Base-by-base conservation (phyloP, 2,113 vertebrate genomes). In the Lethenteron reissneri region DNA sequence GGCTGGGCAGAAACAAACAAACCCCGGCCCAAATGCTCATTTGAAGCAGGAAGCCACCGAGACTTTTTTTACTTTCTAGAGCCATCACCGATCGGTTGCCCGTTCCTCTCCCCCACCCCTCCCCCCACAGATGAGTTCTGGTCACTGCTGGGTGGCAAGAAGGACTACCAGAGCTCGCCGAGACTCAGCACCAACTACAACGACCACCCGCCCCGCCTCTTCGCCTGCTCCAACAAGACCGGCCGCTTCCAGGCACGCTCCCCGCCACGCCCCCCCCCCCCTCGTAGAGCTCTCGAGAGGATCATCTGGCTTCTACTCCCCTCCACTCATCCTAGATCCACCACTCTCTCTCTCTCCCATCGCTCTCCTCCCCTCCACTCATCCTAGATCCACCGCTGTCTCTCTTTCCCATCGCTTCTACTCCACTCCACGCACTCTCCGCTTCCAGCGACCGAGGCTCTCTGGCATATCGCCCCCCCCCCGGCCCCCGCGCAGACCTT, bases 161-260 rank as follows among this genome's bases (percentile, higher is more conserved):
- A 81, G 0, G 76, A 77, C 2, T 99, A 99, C 74, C 88, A 90
- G 71, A 99, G 92, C 0, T 99, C 94, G 6, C 81, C 82, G 9
- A 81, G 94, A 70, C 88, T 99, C 74, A 95, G 92, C 84, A 86
- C 94, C 83, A 84, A 77, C 78, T 92, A 88, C 79, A 85, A 97
- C 83, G 88, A 96, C 2, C 91, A 99, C 69, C 94, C 94, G 0
- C 94, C 91, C n/a, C 82, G 92, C 3, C 90, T 99, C 21, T 97
- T 99, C 4, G 91, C 90, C 6, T 97, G 90, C 80, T 91, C 94
- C 78, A 99, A 99, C 77, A 99, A 89, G 81, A 95, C 87, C 0
- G 94, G 94, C 0, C 88, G 87, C 76, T 99, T 99, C 72, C 82
- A 82, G 4, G 94, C 97, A 78, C 84, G 92, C 79, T 6, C 25